phyloP scores from a whole-genome alignment of 2,113 vertebrate genomes.

The Ptilorrhoa leucosticta region DNA sequence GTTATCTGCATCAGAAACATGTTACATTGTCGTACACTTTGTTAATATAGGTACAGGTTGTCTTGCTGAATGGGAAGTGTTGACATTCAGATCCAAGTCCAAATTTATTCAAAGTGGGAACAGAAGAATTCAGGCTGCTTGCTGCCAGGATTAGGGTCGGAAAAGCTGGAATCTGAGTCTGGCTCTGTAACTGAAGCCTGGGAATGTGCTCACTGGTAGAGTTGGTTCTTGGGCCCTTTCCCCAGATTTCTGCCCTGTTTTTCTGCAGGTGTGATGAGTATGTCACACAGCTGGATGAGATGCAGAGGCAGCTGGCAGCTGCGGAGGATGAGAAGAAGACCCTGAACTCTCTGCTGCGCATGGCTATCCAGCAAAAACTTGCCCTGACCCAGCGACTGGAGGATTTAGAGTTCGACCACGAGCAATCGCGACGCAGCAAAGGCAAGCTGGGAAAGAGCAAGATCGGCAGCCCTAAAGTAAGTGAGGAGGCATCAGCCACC shows the following conservation, averaged over 20 bases:
- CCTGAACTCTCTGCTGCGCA: constrained; percentile 92
- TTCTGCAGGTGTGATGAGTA: constrained; percentile 93
- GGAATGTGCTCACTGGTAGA: not conserved
- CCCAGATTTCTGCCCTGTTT: not conserved
- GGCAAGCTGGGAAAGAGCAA: constrained; percentile 90
- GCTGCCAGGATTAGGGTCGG: not conserved
- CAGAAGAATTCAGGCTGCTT: not conserved
- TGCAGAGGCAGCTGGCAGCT: constrained; percentile 97
- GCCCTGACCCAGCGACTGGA: constrained; percentile 95
- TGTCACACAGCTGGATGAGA: constrained; percentile 94
- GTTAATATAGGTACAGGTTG: not conserved
- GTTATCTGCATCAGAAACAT: not conserved
- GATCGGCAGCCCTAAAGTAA: constrained; percentile 97
- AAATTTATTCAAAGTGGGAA: not conserved
- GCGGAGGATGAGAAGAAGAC: constrained; percentile 99
- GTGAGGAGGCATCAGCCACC: constrained; percentile 78
- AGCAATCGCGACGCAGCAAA: constrained; percentile 90
- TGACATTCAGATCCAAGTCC: not conserved
- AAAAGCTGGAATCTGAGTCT: not conserved
- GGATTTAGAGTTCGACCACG: constrained; percentile 97
- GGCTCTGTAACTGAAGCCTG: accelerated
- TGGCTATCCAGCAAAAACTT: constrained; percentile 99
- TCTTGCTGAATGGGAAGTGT: not conserved
- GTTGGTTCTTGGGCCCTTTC: not conserved
- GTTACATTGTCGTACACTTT: not conserved